Percentiles rank a stretch among this genome's conserved stretches.
These are phyloP conservation scores for Charadrius vociferus DNA, from an alignment of 2,113 vertebrate species.

Conservation along the genomic window DNA sequence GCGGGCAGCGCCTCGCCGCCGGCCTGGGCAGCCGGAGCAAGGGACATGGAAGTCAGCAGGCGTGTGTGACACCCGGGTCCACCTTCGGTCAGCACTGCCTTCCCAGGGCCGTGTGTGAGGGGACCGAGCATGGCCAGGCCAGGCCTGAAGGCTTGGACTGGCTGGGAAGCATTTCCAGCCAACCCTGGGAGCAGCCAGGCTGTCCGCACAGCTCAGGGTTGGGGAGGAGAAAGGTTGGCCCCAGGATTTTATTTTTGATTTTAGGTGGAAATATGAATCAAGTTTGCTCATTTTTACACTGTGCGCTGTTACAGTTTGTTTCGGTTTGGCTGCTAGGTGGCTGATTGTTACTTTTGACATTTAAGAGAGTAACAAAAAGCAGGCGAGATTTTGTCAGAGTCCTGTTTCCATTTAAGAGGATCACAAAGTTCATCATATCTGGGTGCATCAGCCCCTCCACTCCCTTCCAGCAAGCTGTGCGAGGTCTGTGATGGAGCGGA, in stretches of 20 bases:
- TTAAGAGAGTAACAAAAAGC: neutral
- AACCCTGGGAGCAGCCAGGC: neutral
- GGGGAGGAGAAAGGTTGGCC: neutral
- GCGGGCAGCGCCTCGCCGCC: rapidly evolving
- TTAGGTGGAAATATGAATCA: neutral
- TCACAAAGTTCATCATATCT: neutral
- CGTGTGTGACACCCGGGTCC: neutral
- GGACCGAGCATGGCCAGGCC: rapidly evolving
- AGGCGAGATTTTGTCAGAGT: neutral
- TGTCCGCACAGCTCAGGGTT: rapidly evolving
- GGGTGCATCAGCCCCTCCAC: neutral
- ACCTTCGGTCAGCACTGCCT: rapidly evolving
- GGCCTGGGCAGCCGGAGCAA: neutral
- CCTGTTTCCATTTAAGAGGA: neutral
- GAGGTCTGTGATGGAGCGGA: rapidly evolving
- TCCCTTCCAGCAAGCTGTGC: neutral
- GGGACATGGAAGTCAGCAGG: neutral
- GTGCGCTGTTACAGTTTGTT: neutral
- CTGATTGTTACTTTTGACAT: neutral
- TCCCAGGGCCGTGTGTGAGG: rapidly evolving
- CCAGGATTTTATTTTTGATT: neutral
- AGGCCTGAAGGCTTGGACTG: rapidly evolving
- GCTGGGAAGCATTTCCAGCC: neutral
- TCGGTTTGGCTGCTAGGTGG: neutral
- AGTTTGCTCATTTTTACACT: neutral